Evolutionary conservation across 2,797 vertebrate species (phyloP), one percentile per base, ranked within the genome.

Genomic region (Valencia hispanica): DNA sequence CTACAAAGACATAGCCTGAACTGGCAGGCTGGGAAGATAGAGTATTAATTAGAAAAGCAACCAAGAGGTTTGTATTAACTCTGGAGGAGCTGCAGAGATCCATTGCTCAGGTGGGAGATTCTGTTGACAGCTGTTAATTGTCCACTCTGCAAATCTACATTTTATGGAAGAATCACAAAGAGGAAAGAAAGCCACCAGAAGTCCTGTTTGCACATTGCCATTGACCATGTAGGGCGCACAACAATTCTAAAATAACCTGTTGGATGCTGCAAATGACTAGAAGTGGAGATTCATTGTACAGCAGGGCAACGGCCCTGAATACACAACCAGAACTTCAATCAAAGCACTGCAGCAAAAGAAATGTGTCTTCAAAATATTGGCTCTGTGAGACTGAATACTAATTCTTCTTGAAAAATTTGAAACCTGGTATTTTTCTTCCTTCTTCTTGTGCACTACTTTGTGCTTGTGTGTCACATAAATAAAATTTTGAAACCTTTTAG

Each of bases 391-490:
- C 57, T 34, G 17, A 57, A 32, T 43, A 43, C 1, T 43, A 43
- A 43, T 43, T 8, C 43, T 43, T 43, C n/a, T n/a, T n/a, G n/a
- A n/a, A n/a, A n/a, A n/a, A 2, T 0, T 27, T 51, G 9, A 55
- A 57, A 27, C 27, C 14, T 34, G 17, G 1, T 10, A 39, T 65
- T 65, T 65, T 65, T 22, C 61, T 63, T 22, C 20, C 61, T 4
- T 1, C 1, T 59, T 22, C 4, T 12, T 51, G 22, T 70, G 65
- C 57, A 59, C 45, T 55, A n/a, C 27, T 79, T 18, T 41, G 27
- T 69, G 70, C 72, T 27, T 41, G 30, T 18, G 72, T 76, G 73
- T 34, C 30, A 34, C 18, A 61, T 61, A 20, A 34, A 61, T 61
- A 30, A 61, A 14, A 61, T 34, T 20, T 34, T 32, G 5, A 65